Conservation (phyloP, 1,140 invertebrate genomes). For the Caenorhabditis tropicalis region DNA sequence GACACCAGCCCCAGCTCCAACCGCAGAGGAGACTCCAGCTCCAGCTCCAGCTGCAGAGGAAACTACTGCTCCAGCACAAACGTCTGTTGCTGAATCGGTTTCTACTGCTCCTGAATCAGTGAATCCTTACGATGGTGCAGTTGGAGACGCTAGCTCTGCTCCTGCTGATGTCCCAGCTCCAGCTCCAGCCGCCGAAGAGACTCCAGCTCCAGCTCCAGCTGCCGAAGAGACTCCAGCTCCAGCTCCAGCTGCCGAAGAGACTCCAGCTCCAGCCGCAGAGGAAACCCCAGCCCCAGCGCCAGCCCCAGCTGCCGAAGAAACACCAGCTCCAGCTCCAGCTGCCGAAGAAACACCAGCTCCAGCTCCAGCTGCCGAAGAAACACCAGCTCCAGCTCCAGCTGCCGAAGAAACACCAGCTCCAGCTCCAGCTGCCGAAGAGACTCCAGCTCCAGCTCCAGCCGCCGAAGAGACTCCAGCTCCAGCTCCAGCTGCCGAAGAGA, state of each 20-base stretch:
- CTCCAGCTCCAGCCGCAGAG: neutral
- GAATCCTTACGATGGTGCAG: neutral
- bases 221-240: constrained; percentile 3
- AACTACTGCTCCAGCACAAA: neutral
- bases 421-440: neutral
- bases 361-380: neutral
- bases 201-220: constrained; percentile 33
- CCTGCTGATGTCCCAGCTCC: neutral
- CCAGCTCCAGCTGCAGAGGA: neutral
- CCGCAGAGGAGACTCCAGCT: neutral
- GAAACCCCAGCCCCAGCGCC: neutral
- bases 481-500: neutral
- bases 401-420: neutral
- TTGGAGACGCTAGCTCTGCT: neutral
- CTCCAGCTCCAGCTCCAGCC: neutral
- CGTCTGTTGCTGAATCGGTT: neutral
- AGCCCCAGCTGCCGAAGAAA: neutral
- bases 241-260: neutral
- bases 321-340: neutral
- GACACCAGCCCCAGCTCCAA: neutral
- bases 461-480: neutral
- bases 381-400: neutral
- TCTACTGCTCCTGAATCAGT: neutral
- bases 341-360: neutral
- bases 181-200: neutral